These are phyloP conservation scores for Himalopsyche japonica DNA, from an alignment of 2,888 invertebrate species.

Conservation along the genomic window DNA sequence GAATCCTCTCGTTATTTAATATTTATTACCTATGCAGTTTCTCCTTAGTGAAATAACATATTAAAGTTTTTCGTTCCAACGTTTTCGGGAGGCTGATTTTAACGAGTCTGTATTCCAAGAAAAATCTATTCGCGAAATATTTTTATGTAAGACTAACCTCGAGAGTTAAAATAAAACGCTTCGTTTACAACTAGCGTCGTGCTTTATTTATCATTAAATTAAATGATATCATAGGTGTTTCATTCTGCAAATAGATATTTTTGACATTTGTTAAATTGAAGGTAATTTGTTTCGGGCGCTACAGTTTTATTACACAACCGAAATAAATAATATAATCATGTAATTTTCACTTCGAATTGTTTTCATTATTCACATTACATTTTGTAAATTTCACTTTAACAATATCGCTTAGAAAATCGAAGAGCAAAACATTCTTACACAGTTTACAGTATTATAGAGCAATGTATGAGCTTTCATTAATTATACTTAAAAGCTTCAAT, in stretches of 20 bases:
- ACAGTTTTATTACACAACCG: no score
- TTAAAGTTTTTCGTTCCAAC: not conserved
- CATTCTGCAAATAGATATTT: not conserved
- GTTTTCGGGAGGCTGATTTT: not conserved
- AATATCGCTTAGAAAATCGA: no score
- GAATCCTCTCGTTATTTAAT: not conserved
- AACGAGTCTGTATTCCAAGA: not conserved
- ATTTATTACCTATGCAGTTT: not conserved
- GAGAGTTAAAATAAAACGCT: not conserved
- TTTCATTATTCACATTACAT: no score
- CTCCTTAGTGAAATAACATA: no score
- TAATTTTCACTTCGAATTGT: no score
- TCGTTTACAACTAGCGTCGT: not conserved
- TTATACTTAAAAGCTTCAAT: no score
- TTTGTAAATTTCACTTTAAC: no score
- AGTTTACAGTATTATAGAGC: no score
- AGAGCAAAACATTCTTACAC: no score
- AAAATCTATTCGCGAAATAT: not conserved
- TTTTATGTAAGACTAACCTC: slow-evolving; percentile 5
- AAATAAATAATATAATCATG: no score
- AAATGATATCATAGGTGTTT: not conserved
- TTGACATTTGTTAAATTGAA: not conserved
- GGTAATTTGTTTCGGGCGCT: not conserved
- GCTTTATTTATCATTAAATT: not conserved
- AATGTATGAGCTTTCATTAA: no score